Base-by-base conservation (phyloP, 2,797 vertebrate species). In the Leontocebus nigricollis region DNA sequence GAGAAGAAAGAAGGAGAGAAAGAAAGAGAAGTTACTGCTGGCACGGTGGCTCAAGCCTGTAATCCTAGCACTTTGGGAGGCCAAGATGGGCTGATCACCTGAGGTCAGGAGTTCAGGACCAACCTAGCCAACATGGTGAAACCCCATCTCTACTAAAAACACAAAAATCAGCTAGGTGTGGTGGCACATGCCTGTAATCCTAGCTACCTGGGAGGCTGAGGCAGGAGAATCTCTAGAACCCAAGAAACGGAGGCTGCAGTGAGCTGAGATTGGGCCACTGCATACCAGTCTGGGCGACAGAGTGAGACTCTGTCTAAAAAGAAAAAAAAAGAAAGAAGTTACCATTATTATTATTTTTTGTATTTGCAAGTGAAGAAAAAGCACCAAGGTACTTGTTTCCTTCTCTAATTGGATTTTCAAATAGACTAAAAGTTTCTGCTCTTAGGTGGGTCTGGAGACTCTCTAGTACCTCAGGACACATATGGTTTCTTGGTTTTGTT, bases 301-400 rank as follows among this genome's bases (percentile, higher is more conserved):
- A n/a, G 30, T n/a, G 61, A n/a, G 30, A n/a, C 3, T n/a, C 30
- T 8, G 30, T n/a, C 30, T n/a, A n/a, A n/a, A 67, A 64, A n/a
- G 33, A 15, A 33, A 64, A 30, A 64, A 64, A 22, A 36, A 3
- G 10, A 15, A 46, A 73, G 26, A 73, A 17, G 41, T 77, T 7
- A 76, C 19, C n/a, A 79, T 48, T 77, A 2, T 20, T 81, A 44
- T 44, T 48, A 4, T 79, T 79, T 81, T 55, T 33, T 88, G 20
- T 82, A 75, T 81, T 93, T 88, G 22, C 14, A 88, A 33, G 39
- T 77, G n/a, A 88, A 94, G 50, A 84, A 14, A 17, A 87, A 97
- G 46, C 30, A 85, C 19, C 26, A n/a, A 61, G 50, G 22, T 30
- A 61, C 44, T 64, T 88, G 73, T 72, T 82, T 88, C 30, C 39